A percentile compares a stretch with the other conserved stretches of the same genome.
Evolutionary conservation across 1,140 invertebrate genomes (phyloP).

Genomic region (Drosophila pandora): DNA sequence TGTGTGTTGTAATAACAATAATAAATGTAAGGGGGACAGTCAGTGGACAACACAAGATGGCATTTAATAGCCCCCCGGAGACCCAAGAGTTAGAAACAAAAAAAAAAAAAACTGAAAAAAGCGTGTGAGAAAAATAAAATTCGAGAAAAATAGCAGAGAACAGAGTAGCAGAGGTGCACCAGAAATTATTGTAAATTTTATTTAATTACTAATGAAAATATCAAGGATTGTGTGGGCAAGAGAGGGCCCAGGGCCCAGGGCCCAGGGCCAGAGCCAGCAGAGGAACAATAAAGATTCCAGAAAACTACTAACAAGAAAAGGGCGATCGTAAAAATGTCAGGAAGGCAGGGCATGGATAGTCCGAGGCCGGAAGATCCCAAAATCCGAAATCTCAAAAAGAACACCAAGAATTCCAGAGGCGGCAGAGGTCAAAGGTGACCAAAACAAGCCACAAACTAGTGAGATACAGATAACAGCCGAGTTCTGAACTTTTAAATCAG

Average conservation of each 20-base stretch:
- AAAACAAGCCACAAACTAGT: conserved; percentile 22
- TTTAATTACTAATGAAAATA: conserved; percentile 81
- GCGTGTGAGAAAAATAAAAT: conserved; percentile 63
- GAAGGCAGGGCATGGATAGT: neutral
- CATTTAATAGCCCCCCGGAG: conserved; percentile 75
- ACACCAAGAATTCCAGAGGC: conserved; percentile 22
- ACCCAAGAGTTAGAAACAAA: conserved; percentile 7
- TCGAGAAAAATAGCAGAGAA: conserved; percentile 6
- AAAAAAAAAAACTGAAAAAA: conserved; percentile 33
- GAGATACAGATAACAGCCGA: conserved; percentile 2
- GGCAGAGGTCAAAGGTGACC: conserved; percentile 46
- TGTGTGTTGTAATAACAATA: conserved; percentile 60
- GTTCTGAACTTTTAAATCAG: conserved; percentile 8
- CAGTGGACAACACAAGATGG: conserved; percentile 48
- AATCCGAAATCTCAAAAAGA: conserved; percentile 14
- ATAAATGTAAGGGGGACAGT: conserved; percentile 38
- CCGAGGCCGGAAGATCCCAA: conserved; percentile 37
- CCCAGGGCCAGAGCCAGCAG: neutral
- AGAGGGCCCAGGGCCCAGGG: neutral
- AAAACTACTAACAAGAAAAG: conserved; percentile 44
- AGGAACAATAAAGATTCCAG: conserved; percentile 58
- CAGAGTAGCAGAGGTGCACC: conserved; percentile 25
- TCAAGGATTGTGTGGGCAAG: conserved; percentile 38
- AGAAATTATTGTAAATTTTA: conserved; percentile 80
- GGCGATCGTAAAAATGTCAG: conserved; percentile 63